phyloP scores from a whole-genome alignment of 2,888 invertebrate genomes.

The Rambutsinella grinnellia region DNA sequence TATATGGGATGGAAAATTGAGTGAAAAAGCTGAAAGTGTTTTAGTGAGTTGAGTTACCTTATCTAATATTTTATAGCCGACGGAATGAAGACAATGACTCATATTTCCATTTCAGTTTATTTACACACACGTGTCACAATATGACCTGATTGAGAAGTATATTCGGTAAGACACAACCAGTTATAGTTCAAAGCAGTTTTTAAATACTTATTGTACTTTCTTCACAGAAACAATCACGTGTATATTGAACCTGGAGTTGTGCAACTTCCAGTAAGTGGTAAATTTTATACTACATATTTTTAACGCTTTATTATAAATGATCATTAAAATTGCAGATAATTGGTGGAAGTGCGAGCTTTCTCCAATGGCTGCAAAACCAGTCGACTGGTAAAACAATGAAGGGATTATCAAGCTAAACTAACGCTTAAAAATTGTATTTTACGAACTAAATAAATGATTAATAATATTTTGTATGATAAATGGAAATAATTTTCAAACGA shows the following conservation, averaged over 20 bases:
- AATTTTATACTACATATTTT: too few species aligned
- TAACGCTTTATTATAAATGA: too few species aligned
- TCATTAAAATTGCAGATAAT: not conserved
- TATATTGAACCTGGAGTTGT: slow-evolving; percentile 4
- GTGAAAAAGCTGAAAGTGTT: not conserved
- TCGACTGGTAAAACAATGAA: too few species aligned
- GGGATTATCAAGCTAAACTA: too few species aligned
- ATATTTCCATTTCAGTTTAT: not conserved
- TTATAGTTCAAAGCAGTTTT: too few species aligned
- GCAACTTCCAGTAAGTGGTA: not conserved
- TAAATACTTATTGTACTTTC: too few species aligned
- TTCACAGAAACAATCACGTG: slow-evolving; percentile 2
- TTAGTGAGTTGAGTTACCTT: slow-evolving; percentile 2
- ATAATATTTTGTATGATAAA: too few species aligned
- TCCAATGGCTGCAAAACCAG: not conserved
- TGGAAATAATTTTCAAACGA: too few species aligned
- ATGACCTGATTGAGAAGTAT: not conserved
- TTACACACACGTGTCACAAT: not conserved
- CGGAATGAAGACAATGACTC: too few species aligned
- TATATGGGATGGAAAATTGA: not conserved
- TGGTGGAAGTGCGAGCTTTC: not conserved
- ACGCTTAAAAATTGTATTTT: too few species aligned
- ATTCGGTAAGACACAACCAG: slow-evolving; percentile 8
- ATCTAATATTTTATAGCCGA: too few species aligned
- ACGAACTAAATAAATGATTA: too few species aligned